These are phyloP conservation scores for Circaetus gallicus DNA, from an alignment of 2,113 vertebrate genomes.

Conservation along the genomic window DNA sequence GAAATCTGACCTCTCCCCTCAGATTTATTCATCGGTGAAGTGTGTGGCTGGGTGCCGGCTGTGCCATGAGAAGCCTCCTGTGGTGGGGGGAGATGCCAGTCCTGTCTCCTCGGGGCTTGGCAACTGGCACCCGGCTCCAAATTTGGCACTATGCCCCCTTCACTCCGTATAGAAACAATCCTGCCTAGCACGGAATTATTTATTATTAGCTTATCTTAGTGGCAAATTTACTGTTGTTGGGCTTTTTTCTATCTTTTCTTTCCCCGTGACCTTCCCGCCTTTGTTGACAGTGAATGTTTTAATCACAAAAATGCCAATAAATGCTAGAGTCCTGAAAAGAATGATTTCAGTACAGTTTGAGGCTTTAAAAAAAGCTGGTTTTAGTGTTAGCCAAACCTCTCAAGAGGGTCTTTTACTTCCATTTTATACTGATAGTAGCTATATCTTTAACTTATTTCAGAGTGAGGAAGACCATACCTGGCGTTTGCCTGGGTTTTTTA, in stretches of 20 bases:
- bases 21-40: not conserved
- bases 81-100: not conserved
- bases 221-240: not conserved
- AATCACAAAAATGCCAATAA: not conserved
- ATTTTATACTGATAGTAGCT: not conserved
- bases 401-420: not conserved
- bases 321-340: not conserved
- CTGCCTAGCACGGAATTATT: not conserved
- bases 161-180: not conserved
- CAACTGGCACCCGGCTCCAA: not conserved
- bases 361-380: not conserved
- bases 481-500: not conserved
- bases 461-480: not conserved
- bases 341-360: not conserved
- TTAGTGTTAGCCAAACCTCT: not conserved
- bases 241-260: not conserved
- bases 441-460: not conserved
- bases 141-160: not conserved
- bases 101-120: not conserved
- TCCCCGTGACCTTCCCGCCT: not conserved
- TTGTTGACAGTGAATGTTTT: not conserved
- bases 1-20: not conserved
- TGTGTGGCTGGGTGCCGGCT: not conserved
- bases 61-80: not conserved
- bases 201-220: not conserved